Percentiles rank a stretch among this genome's conserved stretches.
phyloP scores from a whole-genome alignment of 1,140 invertebrate species.

The Mesaphorura yosii region DNA sequence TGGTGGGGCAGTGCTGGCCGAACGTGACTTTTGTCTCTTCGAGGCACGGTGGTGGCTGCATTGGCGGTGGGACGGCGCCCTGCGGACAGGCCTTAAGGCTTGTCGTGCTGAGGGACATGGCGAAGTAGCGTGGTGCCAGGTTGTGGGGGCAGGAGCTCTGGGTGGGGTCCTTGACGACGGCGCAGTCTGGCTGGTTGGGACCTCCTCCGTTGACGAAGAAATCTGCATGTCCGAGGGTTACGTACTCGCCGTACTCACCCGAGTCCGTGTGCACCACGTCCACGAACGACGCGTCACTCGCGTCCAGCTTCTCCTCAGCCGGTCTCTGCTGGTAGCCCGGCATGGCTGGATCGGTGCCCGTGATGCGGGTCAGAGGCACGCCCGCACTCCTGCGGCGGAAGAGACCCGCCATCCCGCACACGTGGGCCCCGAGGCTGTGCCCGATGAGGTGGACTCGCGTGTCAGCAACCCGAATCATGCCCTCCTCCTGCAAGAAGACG shows the following conservation, averaged over 20 bases:
- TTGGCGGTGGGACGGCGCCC: no score
- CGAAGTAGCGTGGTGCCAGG: no score
- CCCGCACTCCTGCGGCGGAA: not conserved
- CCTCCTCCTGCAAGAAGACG: not conserved
- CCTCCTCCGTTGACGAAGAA: slow-evolving; percentile 1
- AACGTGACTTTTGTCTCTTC: no score
- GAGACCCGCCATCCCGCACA: slow-evolving; percentile 27
- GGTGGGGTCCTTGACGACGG: no score
- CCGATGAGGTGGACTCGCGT: not conserved
- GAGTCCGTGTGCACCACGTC: slow-evolving; percentile 56
- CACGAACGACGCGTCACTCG: slow-evolving; percentile 46
- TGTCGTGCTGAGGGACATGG: no score
- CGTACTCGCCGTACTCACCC: not conserved
- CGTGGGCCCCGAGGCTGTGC: slow-evolving; percentile 30
- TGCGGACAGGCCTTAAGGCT: no score
- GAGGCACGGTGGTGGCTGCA: no score
- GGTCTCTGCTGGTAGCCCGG: slow-evolving; percentile 33
- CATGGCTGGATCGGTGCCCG: slow-evolving; percentile 31
- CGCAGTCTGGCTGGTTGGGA: not conserved
- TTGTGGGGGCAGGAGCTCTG: no score
- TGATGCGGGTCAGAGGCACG: slow-evolving; percentile 1
- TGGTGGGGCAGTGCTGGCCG: no score
- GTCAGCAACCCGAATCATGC: not conserved
- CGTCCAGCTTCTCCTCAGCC: slow-evolving; percentile 47
- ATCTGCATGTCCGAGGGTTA: slow-evolving; percentile 3